Percentiles rank a stretch among this genome's conserved stretches.
phyloP scores from a whole-genome alignment of 2,797 vertebrate genomes.

The Synanceia verrucosa region DNA sequence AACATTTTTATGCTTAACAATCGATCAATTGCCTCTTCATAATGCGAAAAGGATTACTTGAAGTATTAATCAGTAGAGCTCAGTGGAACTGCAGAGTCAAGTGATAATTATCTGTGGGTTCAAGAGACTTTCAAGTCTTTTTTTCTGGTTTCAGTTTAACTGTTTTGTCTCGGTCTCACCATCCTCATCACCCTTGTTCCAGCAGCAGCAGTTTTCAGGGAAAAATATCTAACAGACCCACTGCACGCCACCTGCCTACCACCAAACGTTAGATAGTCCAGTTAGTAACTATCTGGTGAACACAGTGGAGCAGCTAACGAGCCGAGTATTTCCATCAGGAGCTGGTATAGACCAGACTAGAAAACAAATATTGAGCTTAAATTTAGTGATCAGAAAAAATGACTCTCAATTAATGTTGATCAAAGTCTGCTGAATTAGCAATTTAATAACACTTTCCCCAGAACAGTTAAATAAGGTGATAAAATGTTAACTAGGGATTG shows the following conservation, averaged over 20 bases:
- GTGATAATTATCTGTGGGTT: not conserved
- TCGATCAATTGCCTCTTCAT: not conserved
- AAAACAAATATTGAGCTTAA: not conserved
- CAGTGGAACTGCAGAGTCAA: not conserved
- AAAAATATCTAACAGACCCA: not conserved
- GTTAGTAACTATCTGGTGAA: not conserved
- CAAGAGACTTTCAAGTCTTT: not conserved
- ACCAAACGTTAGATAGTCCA: not conserved
- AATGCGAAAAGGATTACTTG: not conserved
- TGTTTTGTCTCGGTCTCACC: not conserved
- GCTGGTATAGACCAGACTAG: not conserved
- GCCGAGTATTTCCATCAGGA: not conserved
- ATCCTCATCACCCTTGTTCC: not conserved
- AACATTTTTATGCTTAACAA: not conserved
- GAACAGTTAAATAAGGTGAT: not conserved
- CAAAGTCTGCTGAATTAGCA: not conserved
- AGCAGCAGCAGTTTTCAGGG: not conserved
- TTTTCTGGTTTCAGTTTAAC: not conserved
- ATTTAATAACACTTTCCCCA: too few species aligned
- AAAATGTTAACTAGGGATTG: not conserved
- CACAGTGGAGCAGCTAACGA: not conserved
- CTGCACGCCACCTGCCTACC: not conserved
- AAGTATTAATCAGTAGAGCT: not conserved
- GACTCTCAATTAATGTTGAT: not conserved
- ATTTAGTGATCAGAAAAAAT: not conserved